These are phyloP conservation scores for Amphiura filiformis DNA, from an alignment of 35 echinoderm and acorn worm species.

Conservation along the genomic window DNA sequence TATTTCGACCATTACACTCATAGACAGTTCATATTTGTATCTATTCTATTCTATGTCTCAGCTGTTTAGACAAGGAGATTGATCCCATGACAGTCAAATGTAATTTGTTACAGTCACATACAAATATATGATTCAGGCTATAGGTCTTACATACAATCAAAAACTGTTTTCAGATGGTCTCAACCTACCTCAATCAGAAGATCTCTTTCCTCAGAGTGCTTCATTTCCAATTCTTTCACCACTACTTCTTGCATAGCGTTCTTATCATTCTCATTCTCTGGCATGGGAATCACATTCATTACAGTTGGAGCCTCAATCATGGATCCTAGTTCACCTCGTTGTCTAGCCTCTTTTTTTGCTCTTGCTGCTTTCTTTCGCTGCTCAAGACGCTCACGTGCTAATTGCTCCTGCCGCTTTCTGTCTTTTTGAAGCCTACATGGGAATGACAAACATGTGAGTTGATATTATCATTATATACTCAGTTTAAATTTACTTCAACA, in stretches of 20 bases:
- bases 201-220: conserved; percentile 68
- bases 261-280: conserved; percentile 75
- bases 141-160: too few relatives aligned
- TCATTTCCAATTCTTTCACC: conserved; percentile 88
- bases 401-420: conserved; percentile 65
- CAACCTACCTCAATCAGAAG: conserved; percentile 70
- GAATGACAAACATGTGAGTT: background rate
- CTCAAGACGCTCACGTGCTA: conserved; percentile 77
- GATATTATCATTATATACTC: too few relatives aligned
- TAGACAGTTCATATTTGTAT: too few relatives aligned
- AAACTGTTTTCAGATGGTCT: too few relatives aligned
- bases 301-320: background rate
- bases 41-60: too few relatives aligned
- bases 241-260: conserved; percentile 79
- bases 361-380: conserved; percentile 48
- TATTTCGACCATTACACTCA: too few relatives aligned
- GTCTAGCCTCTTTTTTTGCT: conserved; percentile 48
- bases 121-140: too few relatives aligned
- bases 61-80: too few relatives aligned
- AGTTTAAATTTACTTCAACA: background rate
- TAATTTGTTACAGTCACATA: too few relatives aligned
- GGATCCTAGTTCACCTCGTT: conserved; percentile 29
- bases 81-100: too few relatives aligned
- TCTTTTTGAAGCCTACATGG: conserved; percentile 57
- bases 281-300: conserved; percentile 36